phyloP scores from a whole-genome alignment of 2,113 vertebrate species.

The Eptesicus fuscus region DNA sequence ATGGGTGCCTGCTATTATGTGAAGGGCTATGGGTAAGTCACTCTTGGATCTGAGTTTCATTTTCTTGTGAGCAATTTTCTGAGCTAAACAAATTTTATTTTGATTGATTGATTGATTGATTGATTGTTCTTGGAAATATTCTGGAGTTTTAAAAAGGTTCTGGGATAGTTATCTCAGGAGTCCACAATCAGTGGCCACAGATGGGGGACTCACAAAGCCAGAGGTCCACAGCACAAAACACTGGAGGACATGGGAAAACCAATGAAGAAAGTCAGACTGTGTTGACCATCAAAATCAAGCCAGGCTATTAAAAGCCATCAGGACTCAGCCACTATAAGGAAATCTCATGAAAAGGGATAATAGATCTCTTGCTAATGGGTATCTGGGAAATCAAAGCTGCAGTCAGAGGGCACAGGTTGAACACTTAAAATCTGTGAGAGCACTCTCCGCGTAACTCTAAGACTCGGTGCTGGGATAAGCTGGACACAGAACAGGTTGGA shows the following conservation, averaged over 20 bases:
- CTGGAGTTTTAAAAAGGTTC: background rate
- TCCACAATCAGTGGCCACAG: background rate
- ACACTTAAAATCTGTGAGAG: background rate
- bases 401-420: no score
- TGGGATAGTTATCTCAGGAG: background rate
- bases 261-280: background rate
- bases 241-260: background rate
- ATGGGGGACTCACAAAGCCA: background rate
- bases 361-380: background rate
- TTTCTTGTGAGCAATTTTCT: background rate
- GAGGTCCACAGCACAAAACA: background rate
- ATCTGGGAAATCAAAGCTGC: background rate
- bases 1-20: no score
- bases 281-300: background rate
- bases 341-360: background rate
- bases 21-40: background rate
- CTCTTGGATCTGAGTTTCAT: background rate
- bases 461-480: background rate
- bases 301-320: background rate
- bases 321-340: background rate
- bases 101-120: background rate
- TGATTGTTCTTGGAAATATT: background rate
- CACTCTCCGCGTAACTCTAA: background rate
- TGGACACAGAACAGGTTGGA: background rate
- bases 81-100: background rate